Evolutionary conservation across 2,888 invertebrate species (phyloP).

Genomic region (Galeruca laticollis): DNA sequence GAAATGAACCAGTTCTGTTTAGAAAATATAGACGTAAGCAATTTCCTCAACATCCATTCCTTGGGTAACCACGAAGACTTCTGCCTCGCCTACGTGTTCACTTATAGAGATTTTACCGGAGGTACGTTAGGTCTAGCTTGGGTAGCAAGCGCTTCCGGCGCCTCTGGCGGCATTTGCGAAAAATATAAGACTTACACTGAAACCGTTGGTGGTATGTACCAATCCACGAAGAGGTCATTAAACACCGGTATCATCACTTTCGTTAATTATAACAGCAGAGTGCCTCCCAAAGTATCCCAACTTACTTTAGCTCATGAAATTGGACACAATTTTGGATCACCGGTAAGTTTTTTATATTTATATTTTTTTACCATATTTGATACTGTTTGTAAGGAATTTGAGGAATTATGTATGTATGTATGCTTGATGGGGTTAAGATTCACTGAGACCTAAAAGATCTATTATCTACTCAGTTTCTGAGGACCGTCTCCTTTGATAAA

Average conservation of each 20-base stretch:
- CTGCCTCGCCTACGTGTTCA: conserved; percentile 99
- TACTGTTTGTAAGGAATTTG: too few species aligned
- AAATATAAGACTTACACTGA: conserved; percentile 97
- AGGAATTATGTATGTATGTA: too few species aligned
- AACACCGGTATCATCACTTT: conserved; percentile 99
- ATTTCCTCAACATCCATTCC: conserved; percentile 98
- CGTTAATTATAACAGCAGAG: conserved; percentile 97
- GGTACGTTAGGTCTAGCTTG: conserved; percentile 98
- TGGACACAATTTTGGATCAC: conserved; percentile 99
- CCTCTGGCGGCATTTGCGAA: conserved; percentile 99
- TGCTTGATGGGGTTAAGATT: too few species aligned
- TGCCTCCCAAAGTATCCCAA: conserved; percentile 97
- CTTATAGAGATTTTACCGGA: conserved; percentile 96
- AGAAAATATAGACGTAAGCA: conserved; percentile 98
- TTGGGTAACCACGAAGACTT: conserved; percentile 97
- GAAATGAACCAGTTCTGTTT: conserved; percentile 92
- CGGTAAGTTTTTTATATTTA: conserved; percentile 84
- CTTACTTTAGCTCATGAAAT: conserved; percentile 98
- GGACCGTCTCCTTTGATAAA: too few species aligned
- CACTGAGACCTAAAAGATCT: too few species aligned
- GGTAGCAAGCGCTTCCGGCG: conserved; percentile 98
- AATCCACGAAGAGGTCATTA: conserved; percentile 92
- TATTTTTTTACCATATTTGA: too few species aligned
- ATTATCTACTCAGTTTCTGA: too few species aligned
- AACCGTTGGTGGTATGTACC: conserved; percentile 93